Evolutionary conservation across 2,888 invertebrate genomes (phyloP).

Genomic region (Nebria brevicollis): DNA sequence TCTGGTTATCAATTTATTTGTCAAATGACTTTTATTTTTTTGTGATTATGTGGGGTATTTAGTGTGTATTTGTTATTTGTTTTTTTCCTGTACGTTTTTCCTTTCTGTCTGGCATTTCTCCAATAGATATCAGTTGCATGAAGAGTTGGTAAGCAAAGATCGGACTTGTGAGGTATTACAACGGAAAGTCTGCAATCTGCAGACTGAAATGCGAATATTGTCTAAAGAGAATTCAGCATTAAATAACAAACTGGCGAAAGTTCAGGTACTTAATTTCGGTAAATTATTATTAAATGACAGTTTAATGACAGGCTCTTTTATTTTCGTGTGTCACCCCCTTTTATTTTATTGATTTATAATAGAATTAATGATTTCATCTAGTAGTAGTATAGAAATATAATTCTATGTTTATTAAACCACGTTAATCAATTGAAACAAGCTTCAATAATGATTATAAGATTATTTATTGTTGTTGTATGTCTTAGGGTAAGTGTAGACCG

Average conservation of each 20-base stretch:
- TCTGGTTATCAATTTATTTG: constrained; percentile 30
- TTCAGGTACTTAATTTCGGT: constrained; percentile 22
- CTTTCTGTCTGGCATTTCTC: background rate
- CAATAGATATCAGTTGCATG: constrained; percentile 71
- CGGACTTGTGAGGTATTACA: constrained; percentile 71
- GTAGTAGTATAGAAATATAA: too few species aligned
- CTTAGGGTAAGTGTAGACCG: constrained; percentile 43
- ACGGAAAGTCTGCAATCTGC: constrained; percentile 70
- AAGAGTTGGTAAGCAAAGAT: constrained; percentile 72
- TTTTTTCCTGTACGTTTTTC: background rate
- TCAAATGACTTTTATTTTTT: constrained; percentile 16
- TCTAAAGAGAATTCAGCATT: constrained; percentile 70
- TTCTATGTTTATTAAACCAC: too few species aligned
- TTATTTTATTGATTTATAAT: too few species aligned
- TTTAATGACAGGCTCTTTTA: background rate
- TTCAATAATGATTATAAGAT: too few species aligned
- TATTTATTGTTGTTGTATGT: background rate
- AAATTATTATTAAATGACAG: background rate
- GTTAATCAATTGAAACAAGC: too few species aligned
- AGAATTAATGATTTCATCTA: too few species aligned
- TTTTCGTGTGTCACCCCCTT: background rate
- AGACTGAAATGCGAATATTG: constrained; percentile 72
- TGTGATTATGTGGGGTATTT: constrained; percentile 16
- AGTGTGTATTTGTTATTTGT: background rate
- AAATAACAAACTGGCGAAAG: constrained; percentile 65